phyloP scores from a whole-genome alignment of 2,888 invertebrate species.

The Schrankia costaestrigalis region DNA sequence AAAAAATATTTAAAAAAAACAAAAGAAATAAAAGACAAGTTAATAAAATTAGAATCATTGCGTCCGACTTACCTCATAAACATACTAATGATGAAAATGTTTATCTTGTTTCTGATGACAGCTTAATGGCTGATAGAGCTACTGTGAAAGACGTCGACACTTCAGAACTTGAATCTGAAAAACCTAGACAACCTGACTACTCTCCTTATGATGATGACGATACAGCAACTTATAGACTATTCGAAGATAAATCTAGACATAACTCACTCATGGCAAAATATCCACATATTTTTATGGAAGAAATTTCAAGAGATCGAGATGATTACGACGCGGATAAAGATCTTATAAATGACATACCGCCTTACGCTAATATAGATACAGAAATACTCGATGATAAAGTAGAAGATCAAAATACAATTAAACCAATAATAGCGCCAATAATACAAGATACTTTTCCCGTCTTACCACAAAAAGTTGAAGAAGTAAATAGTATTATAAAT shows the following conservation, averaged over 20 bases:
- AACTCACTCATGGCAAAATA: constrained; percentile 61
- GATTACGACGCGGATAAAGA: constrained; percentile 22
- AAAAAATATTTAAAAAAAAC: constrained; percentile 45
- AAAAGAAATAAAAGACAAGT: constrained; percentile 60
- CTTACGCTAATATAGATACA: background rate
- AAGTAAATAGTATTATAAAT: constrained; percentile 39
- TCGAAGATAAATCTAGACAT: constrained; percentile 39
- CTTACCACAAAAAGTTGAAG: constrained; percentile 17
- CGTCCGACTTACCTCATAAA: constrained; percentile 39
- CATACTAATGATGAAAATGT: constrained; percentile 50
- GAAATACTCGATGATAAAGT: constrained; percentile 9
- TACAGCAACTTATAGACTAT: constrained; percentile 28
- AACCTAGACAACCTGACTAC: constrained; percentile 30
- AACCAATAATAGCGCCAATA: too few species aligned
- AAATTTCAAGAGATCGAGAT: constrained; percentile 43
- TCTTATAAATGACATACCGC: constrained; percentile 15
- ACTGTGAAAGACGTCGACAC: constrained; percentile 42
- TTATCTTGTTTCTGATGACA: constrained; percentile 54
- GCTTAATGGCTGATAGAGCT: constrained; percentile 51
- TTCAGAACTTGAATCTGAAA: constrained; percentile 24
- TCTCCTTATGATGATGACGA: constrained; percentile 37
- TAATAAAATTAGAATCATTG: constrained; percentile 57
- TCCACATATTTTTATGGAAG: constrained; percentile 64
- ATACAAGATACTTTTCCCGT: background rate
- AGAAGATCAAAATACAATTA: too few species aligned